Conservation (phyloP, 1,140 invertebrate species). For the Latrodectus geometricus region DNA sequence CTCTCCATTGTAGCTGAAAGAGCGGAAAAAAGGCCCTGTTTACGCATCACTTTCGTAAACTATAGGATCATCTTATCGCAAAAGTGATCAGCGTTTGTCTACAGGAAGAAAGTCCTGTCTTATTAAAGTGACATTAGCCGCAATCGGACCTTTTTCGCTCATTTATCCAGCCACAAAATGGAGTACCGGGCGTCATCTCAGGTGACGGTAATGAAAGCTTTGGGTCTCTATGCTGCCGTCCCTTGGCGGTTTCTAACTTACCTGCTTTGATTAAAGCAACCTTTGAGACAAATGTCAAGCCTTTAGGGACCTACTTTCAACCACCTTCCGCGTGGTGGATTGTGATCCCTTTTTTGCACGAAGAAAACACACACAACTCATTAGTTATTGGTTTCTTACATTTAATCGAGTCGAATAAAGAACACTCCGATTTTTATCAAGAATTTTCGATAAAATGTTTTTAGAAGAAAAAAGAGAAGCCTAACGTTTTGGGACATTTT, state of each 20-base stretch:
- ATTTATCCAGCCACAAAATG: slow-evolving; percentile 54
- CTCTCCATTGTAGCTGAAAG: slow-evolving; percentile 1
- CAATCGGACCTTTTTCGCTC: slow-evolving; percentile 17
- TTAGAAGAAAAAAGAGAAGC: slow-evolving; percentile 7
- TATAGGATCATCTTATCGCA: slow-evolving; percentile 54
- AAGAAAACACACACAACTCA: slow-evolving; percentile 36
- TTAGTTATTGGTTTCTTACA: slow-evolving; percentile 40
- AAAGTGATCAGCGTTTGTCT: slow-evolving; percentile 59
- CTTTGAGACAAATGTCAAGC: slow-evolving; percentile 36
- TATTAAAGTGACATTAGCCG: slow-evolving; percentile 59
- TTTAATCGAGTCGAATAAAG: slow-evolving; percentile 46
- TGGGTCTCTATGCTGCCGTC: background rate
- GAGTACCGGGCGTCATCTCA: slow-evolving; percentile 17
- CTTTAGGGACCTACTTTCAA: background rate
- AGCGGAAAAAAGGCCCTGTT: slow-evolving; percentile 15
- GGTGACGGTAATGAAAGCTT: slow-evolving; percentile 39
- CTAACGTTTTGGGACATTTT: slow-evolving; percentile 38
- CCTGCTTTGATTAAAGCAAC: slow-evolving; percentile 50
- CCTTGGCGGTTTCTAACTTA: slow-evolving; percentile 13
- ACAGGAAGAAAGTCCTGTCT: slow-evolving; percentile 18
- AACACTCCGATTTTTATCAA: slow-evolving; percentile 32
- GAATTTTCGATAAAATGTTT: slow-evolving; percentile 27
- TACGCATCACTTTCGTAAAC: slow-evolving; percentile 44
- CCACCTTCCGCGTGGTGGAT: no score
- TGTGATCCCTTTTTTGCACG: slow-evolving; percentile 1